Evolutionary conservation across 2,113 vertebrate species (phyloP), one percentile per base, ranked within the genome.

Genomic region (Gnathonemus echidnorhynchus): DNA sequence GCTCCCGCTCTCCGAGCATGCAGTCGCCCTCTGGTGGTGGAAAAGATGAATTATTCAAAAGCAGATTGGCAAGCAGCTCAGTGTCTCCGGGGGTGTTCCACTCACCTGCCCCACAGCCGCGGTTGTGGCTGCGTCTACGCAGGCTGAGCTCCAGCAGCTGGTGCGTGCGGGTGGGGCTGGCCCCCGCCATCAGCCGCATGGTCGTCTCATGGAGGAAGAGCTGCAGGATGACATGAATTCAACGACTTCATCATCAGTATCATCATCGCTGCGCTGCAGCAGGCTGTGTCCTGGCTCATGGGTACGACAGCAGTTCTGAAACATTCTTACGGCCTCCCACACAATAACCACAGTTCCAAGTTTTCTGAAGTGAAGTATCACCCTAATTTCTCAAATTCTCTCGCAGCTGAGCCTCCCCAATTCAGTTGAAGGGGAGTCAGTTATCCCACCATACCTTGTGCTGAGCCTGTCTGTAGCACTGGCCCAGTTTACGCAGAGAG

Each of bases 201-300:
- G 98, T 99, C 88, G 98, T 98, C 95, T 99, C 98, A 0, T 99
- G 98, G 39, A 99, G 97, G 90, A 99, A 99, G 93, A 99, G 96
- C 98, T 99, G 92, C 89, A n/a, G 53, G 6, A 52, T 24, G 49
- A 58, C n/a, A 49, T 1, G 17, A 6, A 49, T n/a, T 87, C 13
- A 21, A 39, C 15, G 5, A 19, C 74, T 42, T 80, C 13, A 39
- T 42, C 42, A 45, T 83, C 77, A 31, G 42, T 15, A 21, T 80
- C 13, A 39, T 42, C 27, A 80, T 15, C 77, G 19, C 13, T 19
- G 77, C 9, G 3, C 27, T 42, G 39, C 0, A 6, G 74, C 27
- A 80, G 5, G 11, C 35, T 42, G 24, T 77, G 77, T 39, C 77
- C 13, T 83, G 77, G 5, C 77, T 83, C 39, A 42, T 7, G 8